Evolutionary conservation across 2,797 vertebrate genomes (phyloP), one percentile per base, ranked within the genome.

Genomic region (Vireo griseus): DNA sequence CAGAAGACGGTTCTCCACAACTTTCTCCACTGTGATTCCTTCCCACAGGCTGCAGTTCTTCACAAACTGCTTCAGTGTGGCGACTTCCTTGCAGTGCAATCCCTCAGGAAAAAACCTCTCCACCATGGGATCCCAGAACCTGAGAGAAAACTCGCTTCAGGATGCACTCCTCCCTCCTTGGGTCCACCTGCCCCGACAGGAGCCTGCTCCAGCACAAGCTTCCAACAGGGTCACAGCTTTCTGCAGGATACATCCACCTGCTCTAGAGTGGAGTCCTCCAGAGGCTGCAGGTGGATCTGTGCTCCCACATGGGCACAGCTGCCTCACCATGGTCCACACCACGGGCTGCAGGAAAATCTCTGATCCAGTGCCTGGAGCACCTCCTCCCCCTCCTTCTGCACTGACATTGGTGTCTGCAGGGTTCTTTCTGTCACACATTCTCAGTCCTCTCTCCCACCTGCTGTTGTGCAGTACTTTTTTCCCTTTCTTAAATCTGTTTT

Each of bases 61-160:
- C 51, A 31, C 24, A 45, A 39, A 65, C n/a, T 35, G 20, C 17
- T 51, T 50, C 57, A 76, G 17, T 5, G 4, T 14, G 7, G 8
- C 17, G 24, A 44, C 17, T 39, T 1, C 12, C 10, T 26, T 13
- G 10, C 0, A 0, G 8, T 22, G 7, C 33, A 51, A 12, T 45
- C 29, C 20, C 35, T 33, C 33, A 65, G 21, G 39, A 51, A 83
- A n/a, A 55, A 21, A 6, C 16, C 45, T 22, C 20, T 44, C 29
- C 16, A n/a, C 9, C 31, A 31, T 0, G 5, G 33, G 25, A 17
- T 62, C 24, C 67, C 21, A 69, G 22, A 21, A 28, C 5, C 13
- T 72, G 26, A 18, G 28, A 47, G 63, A 47, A 84, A 84, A 40
- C 17, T 10, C 74, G 17, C 26, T 74, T 9, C n/a, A 68, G 26